Evolutionary conservation across 2,888 invertebrate genomes (phyloP).

Genomic region (Platypus cylindrus): DNA sequence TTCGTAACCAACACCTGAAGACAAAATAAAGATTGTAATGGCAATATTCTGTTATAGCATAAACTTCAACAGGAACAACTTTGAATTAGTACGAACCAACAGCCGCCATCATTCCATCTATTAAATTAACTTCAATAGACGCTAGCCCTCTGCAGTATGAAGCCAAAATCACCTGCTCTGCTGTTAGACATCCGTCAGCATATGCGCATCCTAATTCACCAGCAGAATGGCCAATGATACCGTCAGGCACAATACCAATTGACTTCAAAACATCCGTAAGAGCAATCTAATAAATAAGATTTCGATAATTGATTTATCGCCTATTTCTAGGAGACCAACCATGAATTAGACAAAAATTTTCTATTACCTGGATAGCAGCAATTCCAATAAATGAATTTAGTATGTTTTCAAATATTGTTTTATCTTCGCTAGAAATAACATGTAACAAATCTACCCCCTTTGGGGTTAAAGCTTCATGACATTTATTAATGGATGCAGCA

Average conservation of each 20-base stretch:
- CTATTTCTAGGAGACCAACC: too few relatives aligned
- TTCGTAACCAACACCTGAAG: constrained; percentile 33
- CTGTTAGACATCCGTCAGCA: constrained; percentile 82
- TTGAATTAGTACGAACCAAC: constrained; percentile 52
- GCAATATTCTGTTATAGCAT: too few relatives aligned
- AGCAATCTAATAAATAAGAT: constrained; percentile 25
- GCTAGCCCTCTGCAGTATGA: constrained; percentile 75
- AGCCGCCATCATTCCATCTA: constrained; percentile 79
- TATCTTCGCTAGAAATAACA: constrained; percentile 44
- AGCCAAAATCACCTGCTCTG: constrained; percentile 72
- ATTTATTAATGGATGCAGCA: constrained; percentile 47
- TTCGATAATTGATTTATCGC: too few relatives aligned
- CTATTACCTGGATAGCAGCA: constrained; percentile 46
- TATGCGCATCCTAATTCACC: constrained; percentile 94
- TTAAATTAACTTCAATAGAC: constrained; percentile 54
- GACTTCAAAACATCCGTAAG: constrained; percentile 44
- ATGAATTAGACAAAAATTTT: too few relatives aligned
- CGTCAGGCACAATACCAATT: constrained; percentile 52
- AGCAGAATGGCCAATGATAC: constrained; percentile 79
- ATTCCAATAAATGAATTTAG: constrained; percentile 61
- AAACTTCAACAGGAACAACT: too few relatives aligned
- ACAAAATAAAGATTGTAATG: too few relatives aligned
- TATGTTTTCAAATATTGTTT: constrained; percentile 48
- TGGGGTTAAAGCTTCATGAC: constrained; percentile 43
- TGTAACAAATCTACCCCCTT: constrained; percentile 49